Base-by-base conservation (phyloP, 2,888 invertebrate genomes). In the Phragmatobia fuliginosa region DNA sequence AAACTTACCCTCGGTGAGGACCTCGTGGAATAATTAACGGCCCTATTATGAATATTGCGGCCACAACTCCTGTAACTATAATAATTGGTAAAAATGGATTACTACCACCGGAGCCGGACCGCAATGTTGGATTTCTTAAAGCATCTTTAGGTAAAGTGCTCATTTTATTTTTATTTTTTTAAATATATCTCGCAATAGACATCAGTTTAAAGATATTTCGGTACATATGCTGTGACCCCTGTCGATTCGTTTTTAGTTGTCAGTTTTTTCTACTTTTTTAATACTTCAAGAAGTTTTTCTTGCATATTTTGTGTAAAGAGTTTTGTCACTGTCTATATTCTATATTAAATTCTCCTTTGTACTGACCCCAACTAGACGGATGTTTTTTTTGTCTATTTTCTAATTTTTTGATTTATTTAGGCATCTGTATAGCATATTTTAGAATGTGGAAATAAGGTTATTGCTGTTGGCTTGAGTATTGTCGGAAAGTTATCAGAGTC, bases 21-120 rank as follows among this genome's bases (percentile, higher is more conserved):
- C 88, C 86, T 77, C 79, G 83, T 8, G 74, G 78, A 0, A 90
- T 78, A 8, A 87, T 6, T 0, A 88, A 59, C 0, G 91, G 91
- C 6, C 79, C 82, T 25, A 91, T 16, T n/a, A 91, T 62, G 61
- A 91, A 87, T 5, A 91, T 62, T 0, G 66, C 75, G 3, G 82
- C 89, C 52, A 88, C 88, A 0, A 88, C 2, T 0, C 62, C 85
- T 4, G 87, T 87, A 3, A 86, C 70, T 0, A 78, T 33, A 32
- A 68, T 79, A 21, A 87, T 75, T 0, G 85, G 84, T 0, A 65
- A 56, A 33, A 3, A 60, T 75, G 78, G 14, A 6, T 21, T 10
- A n/a, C 21, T 63, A 21, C n/a, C 41, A 21, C 28, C 18, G 8
- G 56, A 16, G 18, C 1, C 62, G 28, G 11, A 10, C 41, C 21